These are phyloP conservation scores for Leptosomus discolor DNA, from an alignment of 2,113 vertebrate species.

Conservation along the genomic window DNA sequence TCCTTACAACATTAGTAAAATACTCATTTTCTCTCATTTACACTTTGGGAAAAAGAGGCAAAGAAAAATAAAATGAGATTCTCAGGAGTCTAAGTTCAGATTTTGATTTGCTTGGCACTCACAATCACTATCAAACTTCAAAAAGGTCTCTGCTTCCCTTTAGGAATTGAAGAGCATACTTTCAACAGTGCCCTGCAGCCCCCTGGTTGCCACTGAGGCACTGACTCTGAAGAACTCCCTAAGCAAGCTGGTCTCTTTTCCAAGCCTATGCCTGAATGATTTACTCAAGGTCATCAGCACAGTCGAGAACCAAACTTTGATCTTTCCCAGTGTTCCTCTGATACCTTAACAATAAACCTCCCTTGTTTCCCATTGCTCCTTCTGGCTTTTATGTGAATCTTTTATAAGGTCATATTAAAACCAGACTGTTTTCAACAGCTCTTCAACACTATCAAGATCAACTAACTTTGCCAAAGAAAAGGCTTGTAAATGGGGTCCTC, in stretches of 20 bases:
- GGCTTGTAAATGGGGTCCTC: not conserved
- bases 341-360: not conserved
- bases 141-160: not conserved
- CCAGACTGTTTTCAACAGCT: not conserved
- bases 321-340: not conserved
- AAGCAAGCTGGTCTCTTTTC: not conserved
- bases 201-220: not conserved
- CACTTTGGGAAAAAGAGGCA: not conserved
- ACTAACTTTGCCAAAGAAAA: not conserved
- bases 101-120: not conserved
- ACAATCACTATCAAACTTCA: not conserved
- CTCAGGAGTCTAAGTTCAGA: not conserved
- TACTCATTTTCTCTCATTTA: not conserved
- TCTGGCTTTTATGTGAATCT: not conserved
- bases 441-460: not conserved
- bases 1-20: not conserved
- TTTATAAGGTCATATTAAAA: not conserved
- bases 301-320: not conserved
- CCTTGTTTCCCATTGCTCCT: not conserved
- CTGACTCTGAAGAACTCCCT: not conserved
- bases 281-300: not conserved
- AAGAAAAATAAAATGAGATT: not conserved
- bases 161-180: not conserved
- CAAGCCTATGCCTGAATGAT: not conserved
- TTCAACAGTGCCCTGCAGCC: not conserved